phyloP scores from a whole-genome alignment of 2,797 vertebrate genomes.

The Melanotaenia nigrans region DNA sequence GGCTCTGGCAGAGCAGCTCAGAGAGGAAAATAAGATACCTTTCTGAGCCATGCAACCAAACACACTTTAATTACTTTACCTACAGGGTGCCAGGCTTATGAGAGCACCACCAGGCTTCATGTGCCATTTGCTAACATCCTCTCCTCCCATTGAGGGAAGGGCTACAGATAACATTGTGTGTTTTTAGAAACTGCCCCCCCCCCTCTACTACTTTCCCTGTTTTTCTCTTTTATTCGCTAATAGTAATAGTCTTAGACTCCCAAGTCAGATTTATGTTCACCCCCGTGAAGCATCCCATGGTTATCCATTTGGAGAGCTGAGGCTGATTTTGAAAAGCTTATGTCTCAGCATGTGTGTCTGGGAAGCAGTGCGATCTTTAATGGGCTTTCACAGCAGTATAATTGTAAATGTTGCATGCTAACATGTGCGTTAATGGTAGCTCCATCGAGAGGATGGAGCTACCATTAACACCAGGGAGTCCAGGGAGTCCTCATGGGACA shows the following conservation, averaged over 20 bases:
- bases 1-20: constrained; percentile 13
- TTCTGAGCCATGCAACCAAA: constrained; percentile 52
- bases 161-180: constrained; percentile 49
- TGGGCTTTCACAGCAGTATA: constrained; percentile 68
- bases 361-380: constrained; percentile 60
- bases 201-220: constrained; percentile 39
- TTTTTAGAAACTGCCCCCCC: constrained; percentile 46
- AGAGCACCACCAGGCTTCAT: constrained; percentile 55
- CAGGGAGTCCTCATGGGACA: constrained; percentile 51
- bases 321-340: constrained; percentile 46
- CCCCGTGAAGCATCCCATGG: constrained; percentile 41
- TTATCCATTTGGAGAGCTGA: constrained; percentile 39
- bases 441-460: too few relatives aligned
- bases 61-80: constrained; percentile 73
- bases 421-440: constrained; percentile 74
- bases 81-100: constrained; percentile 65
- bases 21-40: constrained; percentile 60
- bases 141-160: constrained; percentile 42
- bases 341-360: constrained; percentile 47
- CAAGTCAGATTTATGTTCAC: constrained; percentile 52
- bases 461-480: too few relatives aligned
- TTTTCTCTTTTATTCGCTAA: constrained; percentile 44
- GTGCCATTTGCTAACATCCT: constrained; percentile 35
- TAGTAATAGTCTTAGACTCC: constrained; percentile 60
- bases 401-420: constrained; percentile 77